Evolutionary conservation across 2,797 vertebrate genomes (phyloP).

Genomic region (Saxicola maurus): DNA sequence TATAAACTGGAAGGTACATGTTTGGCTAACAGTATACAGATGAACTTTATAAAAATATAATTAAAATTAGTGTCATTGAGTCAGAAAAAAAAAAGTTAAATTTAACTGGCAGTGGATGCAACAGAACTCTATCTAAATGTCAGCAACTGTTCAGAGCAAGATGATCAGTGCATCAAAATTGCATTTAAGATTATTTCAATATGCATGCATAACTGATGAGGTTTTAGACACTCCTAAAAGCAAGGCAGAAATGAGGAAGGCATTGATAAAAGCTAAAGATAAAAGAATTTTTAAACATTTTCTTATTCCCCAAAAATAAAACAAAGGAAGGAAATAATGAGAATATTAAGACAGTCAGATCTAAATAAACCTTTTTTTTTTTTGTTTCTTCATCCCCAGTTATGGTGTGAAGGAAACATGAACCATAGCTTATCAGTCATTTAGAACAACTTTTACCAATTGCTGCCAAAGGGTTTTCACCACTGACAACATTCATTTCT

Average conservation of each 20-base stretch:
- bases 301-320: neutral
- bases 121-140: neutral
- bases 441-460: neutral
- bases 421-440: neutral
- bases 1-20: neutral
- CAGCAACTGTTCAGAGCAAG: neutral
- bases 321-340: neutral
- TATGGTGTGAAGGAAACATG: neutral
- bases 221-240: neutral
- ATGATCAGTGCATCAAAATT: neutral
- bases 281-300: neutral
- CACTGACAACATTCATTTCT: neutral
- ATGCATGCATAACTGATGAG: neutral
- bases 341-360: neutral
- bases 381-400: neutral
- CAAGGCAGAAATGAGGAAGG: neutral
- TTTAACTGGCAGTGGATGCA: neutral
- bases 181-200: neutral
- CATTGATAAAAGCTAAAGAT: neutral
- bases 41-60: neutral
- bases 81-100: neutral
- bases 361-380: neutral
- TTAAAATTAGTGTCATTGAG: neutral
- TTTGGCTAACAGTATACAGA: neutral
- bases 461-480: neutral